Evolutionary conservation across 2,113 vertebrate species (phyloP), one percentile per base, ranked within the genome.

Genomic region (Erythrocercus mccallii): DNA sequence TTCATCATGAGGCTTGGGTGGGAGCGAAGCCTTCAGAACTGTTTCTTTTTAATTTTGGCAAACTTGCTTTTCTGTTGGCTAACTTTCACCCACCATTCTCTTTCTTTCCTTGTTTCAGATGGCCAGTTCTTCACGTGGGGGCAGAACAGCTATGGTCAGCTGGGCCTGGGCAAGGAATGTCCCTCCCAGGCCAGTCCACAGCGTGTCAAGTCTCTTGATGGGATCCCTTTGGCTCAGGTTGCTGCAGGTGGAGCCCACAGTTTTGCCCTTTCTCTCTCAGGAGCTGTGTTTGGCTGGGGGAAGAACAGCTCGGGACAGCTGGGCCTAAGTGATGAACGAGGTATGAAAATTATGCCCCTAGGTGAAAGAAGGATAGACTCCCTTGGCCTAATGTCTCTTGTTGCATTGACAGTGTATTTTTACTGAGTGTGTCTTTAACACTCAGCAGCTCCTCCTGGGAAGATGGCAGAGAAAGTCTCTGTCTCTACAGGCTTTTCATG

Each of bases 61-160:
- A 31, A 38, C 18, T 60, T 56, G 22, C 15, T 79, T 47, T 74
- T 66, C 65, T 60, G 6, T 88, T 78, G 15, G 56, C 30, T 19
- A 35, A 6, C 7, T 42, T 62, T 85, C 40, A 69, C 40, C 79
- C 7, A 5, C 17, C 0, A 1, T 87, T 47, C 27, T 74, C 45
- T 78, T 35, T 76, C 15, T 64, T n/a, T 33, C 25, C 21, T 56
- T 76, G 21, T 92, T 91, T 70, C 92, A 98, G 99, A 99, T 98
- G 99, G 99, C 57, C 99, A 99, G 93, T 98, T 99, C 93, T 99
- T 99, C 95, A 98, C 99, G 0, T 99, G 99, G 99, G 99, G 98
- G 18, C 97, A 99, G 97, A 99, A 99, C 96, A 97, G 94, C 77
- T 98, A 98, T 2, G 99, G 99, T 58, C 99, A 99, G 94, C 98